These are phyloP conservation scores for Nemoura dubitans DNA, from an alignment of 2,888 invertebrate species.

Conservation along the genomic window DNA sequence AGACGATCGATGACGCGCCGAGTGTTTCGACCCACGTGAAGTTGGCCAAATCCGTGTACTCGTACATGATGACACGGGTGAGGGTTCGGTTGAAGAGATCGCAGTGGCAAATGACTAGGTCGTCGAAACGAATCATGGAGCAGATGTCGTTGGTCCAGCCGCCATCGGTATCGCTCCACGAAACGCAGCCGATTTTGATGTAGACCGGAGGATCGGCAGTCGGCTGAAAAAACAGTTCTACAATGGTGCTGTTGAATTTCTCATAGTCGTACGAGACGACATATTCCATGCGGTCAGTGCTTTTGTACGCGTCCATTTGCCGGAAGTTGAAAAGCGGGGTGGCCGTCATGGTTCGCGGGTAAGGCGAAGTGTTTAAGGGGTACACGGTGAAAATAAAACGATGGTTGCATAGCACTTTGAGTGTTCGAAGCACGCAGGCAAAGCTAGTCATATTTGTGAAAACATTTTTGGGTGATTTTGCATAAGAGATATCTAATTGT, in stretches of 20 bases:
- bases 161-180: no score
- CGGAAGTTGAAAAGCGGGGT: not conserved
- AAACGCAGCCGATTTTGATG: not conserved
- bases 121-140: no score
- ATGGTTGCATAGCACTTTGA: not conserved
- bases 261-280: not conserved
- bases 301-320: not conserved
- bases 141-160: conserved; percentile 8
- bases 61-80: not conserved
- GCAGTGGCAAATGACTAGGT: not conserved
- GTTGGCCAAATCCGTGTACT: not conserved
- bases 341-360: not conserved
- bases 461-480: not conserved
- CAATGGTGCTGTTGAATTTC: not conserved
- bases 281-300: not conserved
- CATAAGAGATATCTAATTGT: no score
- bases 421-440: not conserved
- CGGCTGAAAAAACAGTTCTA: not conserved
- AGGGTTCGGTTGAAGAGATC: not conserved
- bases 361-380: not conserved
- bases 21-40: not conserved
- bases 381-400: not conserved
- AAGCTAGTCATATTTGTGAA: not conserved
- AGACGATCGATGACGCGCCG: not conserved
- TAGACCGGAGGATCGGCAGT: not conserved